Evolutionary conservation across 1,140 invertebrate species (phyloP).

Genomic region (Diabrotica undecimpunctata): DNA sequence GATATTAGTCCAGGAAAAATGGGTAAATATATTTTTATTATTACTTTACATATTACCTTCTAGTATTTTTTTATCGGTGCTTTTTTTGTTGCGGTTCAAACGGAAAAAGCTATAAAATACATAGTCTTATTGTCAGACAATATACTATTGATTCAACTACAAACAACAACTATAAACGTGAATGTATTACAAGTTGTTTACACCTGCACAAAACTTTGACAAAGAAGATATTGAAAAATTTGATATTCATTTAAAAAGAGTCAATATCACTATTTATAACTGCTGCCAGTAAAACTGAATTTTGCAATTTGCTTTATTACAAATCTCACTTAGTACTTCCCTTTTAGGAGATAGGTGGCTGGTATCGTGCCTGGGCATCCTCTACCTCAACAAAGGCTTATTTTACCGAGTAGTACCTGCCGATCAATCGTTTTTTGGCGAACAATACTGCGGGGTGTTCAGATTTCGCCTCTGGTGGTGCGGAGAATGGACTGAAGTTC

Average conservation of each 20-base stretch:
- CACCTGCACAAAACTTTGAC: too few relatives aligned
- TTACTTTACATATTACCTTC: not conserved
- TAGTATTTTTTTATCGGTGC: not conserved
- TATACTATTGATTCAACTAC: too few relatives aligned
- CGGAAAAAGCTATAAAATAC: too few relatives aligned
- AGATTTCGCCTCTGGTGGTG: constrained; percentile 95
- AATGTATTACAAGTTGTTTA: too few relatives aligned
- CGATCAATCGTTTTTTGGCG: constrained; percentile 78
- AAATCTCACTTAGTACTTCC: too few relatives aligned
- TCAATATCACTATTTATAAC: too few relatives aligned
- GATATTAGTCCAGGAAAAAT: constrained; percentile 84
- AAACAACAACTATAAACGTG: too few relatives aligned
- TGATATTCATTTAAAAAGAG: too few relatives aligned
- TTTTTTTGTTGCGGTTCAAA: not conserved
- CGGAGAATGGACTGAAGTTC: constrained; percentile 92
- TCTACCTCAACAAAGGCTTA: constrained; percentile 81
- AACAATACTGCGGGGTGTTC: constrained; percentile 77
- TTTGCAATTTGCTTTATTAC: not conserved
- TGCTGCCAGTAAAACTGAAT: too few relatives aligned
- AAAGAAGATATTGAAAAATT: too few relatives aligned
- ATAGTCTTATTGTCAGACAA: too few relatives aligned
- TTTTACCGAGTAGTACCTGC: constrained; percentile 94
- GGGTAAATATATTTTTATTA: constrained; percentile 58
- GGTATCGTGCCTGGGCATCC: constrained; percentile 80
- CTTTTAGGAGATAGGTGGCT: constrained; percentile 86